Conservation (phyloP, 2,888 invertebrate species). For the Lithophane socia region DNA sequence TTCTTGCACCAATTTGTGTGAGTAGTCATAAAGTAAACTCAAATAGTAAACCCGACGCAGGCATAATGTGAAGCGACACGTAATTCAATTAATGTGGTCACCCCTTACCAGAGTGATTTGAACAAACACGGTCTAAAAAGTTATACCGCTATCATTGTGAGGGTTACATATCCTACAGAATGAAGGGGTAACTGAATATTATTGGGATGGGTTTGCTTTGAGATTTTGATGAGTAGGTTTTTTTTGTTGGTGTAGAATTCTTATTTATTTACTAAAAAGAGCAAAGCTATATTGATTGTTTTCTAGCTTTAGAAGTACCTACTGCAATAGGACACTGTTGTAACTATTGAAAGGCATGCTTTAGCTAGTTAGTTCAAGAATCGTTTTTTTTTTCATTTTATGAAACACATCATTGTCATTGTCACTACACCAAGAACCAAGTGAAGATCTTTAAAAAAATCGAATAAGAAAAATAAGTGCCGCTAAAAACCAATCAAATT, state of each 20-base stretch:
- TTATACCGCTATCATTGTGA: slow-evolving; percentile 77
- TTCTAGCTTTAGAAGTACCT: not conserved
- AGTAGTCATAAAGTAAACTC: slow-evolving; percentile 67
- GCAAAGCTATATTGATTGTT: not conserved
- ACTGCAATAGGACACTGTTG: not conserved
- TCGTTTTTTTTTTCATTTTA: not conserved
- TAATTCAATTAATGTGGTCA: slow-evolving; percentile 84
- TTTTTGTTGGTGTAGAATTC: no score
- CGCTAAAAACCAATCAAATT: slow-evolving; percentile 50
- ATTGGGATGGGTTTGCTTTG: slow-evolving; percentile 24
- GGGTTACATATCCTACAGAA: slow-evolving; percentile 73
- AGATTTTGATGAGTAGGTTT: not conserved
- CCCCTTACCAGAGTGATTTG: slow-evolving; percentile 71
- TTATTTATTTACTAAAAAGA: not conserved
- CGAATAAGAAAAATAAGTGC: not conserved
- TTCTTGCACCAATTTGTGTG: slow-evolving; percentile 56
- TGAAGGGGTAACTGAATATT: slow-evolving; percentile 51
- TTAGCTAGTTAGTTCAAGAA: no score
- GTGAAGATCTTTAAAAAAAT: not conserved
- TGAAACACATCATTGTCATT: not conserved
- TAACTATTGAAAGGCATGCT: no score
- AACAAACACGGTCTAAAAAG: slow-evolving; percentile 81
- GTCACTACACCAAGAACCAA: not conserved
- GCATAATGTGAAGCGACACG: slow-evolving; percentile 74
- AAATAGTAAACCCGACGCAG: slow-evolving; percentile 53